These are phyloP conservation scores for Todiramphus saurophagus DNA, from an alignment of 2,113 vertebrate species.

Conservation along the genomic window DNA sequence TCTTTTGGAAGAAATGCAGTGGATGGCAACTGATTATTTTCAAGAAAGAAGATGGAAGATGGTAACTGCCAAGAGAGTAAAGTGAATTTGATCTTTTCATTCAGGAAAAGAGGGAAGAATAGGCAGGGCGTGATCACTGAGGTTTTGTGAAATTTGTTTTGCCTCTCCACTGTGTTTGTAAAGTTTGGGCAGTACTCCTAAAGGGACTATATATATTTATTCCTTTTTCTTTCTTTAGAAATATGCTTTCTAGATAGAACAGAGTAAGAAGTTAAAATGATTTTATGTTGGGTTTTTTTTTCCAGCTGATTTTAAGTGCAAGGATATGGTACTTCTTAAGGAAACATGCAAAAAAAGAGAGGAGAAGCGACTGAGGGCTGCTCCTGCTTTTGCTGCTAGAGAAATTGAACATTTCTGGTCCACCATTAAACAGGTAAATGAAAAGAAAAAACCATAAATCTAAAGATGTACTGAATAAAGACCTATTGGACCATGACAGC, in stretches of 20 bases:
- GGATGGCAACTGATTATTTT: conserved; percentile 90
- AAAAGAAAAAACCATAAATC: not conserved
- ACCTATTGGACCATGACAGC: not conserved
- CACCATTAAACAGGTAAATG: conserved; percentile 84
- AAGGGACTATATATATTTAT: not conserved
- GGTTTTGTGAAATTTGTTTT: not conserved
- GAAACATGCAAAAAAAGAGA: conserved; percentile 78
- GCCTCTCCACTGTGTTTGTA: not conserved
- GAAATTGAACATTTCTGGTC: conserved; percentile 90
- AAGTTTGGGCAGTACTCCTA: not conserved
- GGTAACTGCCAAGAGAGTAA: conserved; percentile 84
- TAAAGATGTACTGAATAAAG: not conserved
- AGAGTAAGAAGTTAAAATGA: not conserved
- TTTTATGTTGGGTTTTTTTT: not conserved
- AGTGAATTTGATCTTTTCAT: not conserved
- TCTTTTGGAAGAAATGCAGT: conserved; percentile 91
- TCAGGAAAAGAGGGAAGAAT: conserved; percentile 10
- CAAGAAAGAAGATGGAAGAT: conserved; percentile 90
- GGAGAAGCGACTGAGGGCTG: conserved; percentile 81
- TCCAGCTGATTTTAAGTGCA: conserved; percentile 84
- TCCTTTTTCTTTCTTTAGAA: not conserved
- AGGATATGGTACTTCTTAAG: conserved; percentile 78
- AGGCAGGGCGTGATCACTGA: not conserved
- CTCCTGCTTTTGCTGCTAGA: conserved; percentile 83
- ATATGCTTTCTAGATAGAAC: not conserved